Evolutionary conservation across 2,113 vertebrate species (phyloP).

Genomic region (Sorex araneus): DNA sequence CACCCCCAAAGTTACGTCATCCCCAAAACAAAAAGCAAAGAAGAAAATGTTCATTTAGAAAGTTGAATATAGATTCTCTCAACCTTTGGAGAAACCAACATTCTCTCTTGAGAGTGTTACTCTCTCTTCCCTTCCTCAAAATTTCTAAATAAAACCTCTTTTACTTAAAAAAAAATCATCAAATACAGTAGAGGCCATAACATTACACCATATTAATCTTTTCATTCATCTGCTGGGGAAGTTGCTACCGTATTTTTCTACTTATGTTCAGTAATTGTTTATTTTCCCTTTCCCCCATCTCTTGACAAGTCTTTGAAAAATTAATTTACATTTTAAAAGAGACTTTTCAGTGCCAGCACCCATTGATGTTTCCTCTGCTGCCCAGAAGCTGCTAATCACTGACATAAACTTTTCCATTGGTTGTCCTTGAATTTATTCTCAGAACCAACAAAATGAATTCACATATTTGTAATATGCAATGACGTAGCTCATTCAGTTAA

Average conservation of each 20-base stretch:
- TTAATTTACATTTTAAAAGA: conserved; percentile 65
- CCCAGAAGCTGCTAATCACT: conserved; percentile 1
- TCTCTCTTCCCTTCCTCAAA: too few species aligned
- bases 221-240: background rate
- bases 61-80: too few species aligned
- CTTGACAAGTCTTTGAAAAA: conserved; percentile 57
- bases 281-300: background rate
- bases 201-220: background rate
- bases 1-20: too few species aligned
- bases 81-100: too few species aligned
- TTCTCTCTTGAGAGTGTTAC: too few species aligned
- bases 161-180: background rate
- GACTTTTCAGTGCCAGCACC: conserved; percentile 40
- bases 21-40: too few species aligned
- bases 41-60: too few species aligned
- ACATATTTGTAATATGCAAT: conserved; percentile 18
- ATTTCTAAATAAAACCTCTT: too few species aligned
- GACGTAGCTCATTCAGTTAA: conserved; percentile 38
- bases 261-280: conserved; percentile 45
- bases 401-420: conserved; percentile 23
- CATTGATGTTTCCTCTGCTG: conserved; percentile 3
- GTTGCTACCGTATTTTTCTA: background rate
- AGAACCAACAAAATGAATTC: conserved; percentile 31
- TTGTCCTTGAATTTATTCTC: conserved; percentile 22
- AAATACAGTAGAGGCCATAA: background rate